Percentiles rank a stretch among this genome's conserved stretches.
These are phyloP conservation scores for Bagarius yarrelli DNA, from an alignment of 2,113 vertebrate genomes.

Conservation along the genomic window DNA sequence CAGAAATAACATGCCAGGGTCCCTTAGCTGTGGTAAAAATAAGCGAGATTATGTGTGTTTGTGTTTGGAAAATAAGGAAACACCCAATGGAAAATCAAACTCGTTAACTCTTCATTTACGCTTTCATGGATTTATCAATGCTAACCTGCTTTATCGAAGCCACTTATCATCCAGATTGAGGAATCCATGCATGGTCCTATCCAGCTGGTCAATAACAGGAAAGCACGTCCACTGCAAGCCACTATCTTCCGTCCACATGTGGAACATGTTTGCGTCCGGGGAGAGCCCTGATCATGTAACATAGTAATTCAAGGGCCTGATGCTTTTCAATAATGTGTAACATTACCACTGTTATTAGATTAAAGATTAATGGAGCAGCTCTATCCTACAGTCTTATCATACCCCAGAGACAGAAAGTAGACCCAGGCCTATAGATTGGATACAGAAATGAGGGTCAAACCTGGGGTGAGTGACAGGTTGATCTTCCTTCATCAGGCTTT, in stretches of 20 bases:
- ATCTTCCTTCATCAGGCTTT: constrained; percentile 58
- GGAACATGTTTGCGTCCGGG: constrained; percentile 48
- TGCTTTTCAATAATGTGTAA: constrained; percentile 73
- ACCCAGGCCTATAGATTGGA: neutral
- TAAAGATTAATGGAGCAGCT: constrained; percentile 67
- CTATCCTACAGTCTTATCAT: constrained; percentile 51
- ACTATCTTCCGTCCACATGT: constrained; percentile 54
- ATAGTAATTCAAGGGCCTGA: constrained; percentile 70
- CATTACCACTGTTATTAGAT: constrained; percentile 72
- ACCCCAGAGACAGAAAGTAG: neutral
- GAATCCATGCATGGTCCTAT: constrained; percentile 75
- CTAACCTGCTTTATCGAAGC: constrained; percentile 81
- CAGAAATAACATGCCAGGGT: constrained; percentile 66
- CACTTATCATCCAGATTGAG: constrained; percentile 79
- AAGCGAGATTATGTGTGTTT: constrained; percentile 22
- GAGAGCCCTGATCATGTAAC: constrained; percentile 69
- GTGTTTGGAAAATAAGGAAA: neutral
- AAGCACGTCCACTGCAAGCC: constrained; percentile 69
- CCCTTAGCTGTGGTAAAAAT: constrained; percentile 56
- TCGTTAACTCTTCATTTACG: constrained; percentile 68
- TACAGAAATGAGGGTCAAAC: constrained; percentile 40
- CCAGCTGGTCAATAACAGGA: constrained; percentile 72
- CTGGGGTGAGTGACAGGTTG: constrained; percentile 37
- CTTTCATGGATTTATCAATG: constrained; percentile 83
- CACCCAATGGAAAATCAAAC: constrained; percentile 70